Evolutionary conservation across 2,888 invertebrate genomes (phyloP).

Genomic region (Hypolimnas misippus): DNA sequence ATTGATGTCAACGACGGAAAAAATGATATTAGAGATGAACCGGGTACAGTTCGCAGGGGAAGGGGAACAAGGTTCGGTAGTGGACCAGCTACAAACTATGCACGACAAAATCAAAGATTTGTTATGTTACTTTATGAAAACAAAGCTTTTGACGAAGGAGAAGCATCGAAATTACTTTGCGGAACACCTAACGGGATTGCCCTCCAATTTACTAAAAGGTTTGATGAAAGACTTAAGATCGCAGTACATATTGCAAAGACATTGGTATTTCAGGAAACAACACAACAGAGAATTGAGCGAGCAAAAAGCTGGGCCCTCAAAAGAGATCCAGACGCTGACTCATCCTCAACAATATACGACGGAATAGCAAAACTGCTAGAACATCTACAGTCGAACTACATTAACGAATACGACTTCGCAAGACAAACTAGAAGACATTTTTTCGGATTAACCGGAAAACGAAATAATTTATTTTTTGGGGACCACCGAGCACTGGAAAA

Average conservation of each 20-base stretch:
- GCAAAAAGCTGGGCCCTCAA: neutral
- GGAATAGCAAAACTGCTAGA: constrained; percentile 22
- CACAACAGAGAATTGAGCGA: constrained; percentile 1
- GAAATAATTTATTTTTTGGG: constrained; percentile 41
- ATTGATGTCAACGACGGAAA: neutral
- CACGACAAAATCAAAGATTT: constrained; percentile 24
- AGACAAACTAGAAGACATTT: constrained; percentile 27
- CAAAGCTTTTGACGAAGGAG: constrained; percentile 41
- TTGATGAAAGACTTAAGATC: neutral
- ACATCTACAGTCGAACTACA: constrained; percentile 10
- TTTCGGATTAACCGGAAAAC: constrained; percentile 29
- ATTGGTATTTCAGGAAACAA: neutral
- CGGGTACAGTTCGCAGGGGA: neutral
- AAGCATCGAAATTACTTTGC: constrained; percentile 35
- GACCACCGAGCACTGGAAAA: constrained; percentile 41
- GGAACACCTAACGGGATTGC: constrained; percentile 41
- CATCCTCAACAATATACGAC: constrained; percentile 22
- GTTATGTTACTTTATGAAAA: constrained; percentile 35
- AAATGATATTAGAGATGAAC: constrained; percentile 18
- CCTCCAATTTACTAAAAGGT: constrained; percentile 32
- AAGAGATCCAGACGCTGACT: neutral
- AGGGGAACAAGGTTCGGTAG: neutral
- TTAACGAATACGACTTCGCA: constrained; percentile 21
- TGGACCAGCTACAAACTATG: neutral
- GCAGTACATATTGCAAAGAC: constrained; percentile 1